Evolutionary conservation across 2,888 invertebrate genomes (phyloP), one percentile per base, ranked within the genome.

Genomic region (Drosophila lutescens): DNA sequence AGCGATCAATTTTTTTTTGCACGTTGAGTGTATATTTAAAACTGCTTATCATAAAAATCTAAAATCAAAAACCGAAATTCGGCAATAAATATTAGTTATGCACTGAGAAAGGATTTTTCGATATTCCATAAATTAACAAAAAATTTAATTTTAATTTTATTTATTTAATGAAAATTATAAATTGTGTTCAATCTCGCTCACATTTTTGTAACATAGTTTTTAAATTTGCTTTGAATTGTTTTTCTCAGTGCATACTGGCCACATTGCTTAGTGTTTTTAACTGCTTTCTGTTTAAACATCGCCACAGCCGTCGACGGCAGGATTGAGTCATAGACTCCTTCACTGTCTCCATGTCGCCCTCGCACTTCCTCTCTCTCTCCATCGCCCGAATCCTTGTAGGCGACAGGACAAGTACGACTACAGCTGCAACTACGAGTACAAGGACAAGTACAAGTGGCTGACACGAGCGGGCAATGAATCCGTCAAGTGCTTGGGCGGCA

Each of bases 391-490:
- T 56, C 59, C 59, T 57, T 57, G 59, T 15, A 17, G 57, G 58
- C 30, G 32, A 56, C 58, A 57, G 59, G 58, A 59, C 34, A 32
- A 55, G 57, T 41, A 59, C 32, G 32, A 47, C 56, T 55, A 57
- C 56, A 15, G 34, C 49, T 30, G 38, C 53, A 2, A 38, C n/a
- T 17, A 9, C 63, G 56, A 50, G 66, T 40, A 62, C 41, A 47
- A 63, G 43, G 38, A 57, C 63, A 74, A 67, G 13, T 32, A 57
- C 61, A 77, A 74, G 41, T 53, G 51, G 46, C 20, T 57, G 65
- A 61, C 65, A 57, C 61, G 73, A 67, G 78, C 78, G 71, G 74
- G 41, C 84, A 80, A 74, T 74, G 78, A 74, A 70, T 74, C 62
- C 62, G 62, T 62, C 62, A 62, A 63, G 44, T 53, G 66, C 49